These are phyloP conservation scores for Drosophila siamana DNA, from an alignment of 2,888 invertebrate genomes.

Conservation along the genomic window DNA sequence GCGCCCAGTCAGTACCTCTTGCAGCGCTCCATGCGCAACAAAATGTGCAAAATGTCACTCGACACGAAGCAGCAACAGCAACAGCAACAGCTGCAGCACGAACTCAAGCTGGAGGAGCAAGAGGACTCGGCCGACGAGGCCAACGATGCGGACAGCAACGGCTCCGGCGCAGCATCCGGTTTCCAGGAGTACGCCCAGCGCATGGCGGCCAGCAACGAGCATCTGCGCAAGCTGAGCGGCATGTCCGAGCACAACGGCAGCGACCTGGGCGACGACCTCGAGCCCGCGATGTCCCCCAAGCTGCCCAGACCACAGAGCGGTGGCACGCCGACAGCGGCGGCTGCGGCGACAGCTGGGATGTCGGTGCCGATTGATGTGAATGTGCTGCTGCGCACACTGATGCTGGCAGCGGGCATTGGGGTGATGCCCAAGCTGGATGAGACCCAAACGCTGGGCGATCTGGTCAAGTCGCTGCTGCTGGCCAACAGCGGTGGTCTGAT, in stretches of 20 bases:
- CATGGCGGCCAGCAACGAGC: constrained; percentile 64
- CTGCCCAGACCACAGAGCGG: constrained; percentile 38
- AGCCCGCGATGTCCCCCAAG: constrained; percentile 59
- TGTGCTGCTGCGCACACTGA: constrained; percentile 81
- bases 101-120: constrained; percentile 77
- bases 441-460: constrained; percentile 80
- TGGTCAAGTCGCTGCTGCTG: constrained; percentile 81
- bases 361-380: constrained; percentile 70
- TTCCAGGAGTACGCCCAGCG: constrained; percentile 64
- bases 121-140: constrained; percentile 85
- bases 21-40: constrained; percentile 98
- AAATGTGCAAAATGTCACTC: constrained; percentile 92
- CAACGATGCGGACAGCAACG: constrained; percentile 86
- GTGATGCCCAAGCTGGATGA: constrained; percentile 78
- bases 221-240: constrained; percentile 71
- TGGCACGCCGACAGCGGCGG: constrained; percentile 30
- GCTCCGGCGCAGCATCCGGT: constrained; percentile 83
- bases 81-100: constrained; percentile 67
- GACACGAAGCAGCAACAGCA: constrained; percentile 78
- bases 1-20: constrained; percentile 98
- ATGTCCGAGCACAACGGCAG: constrained; percentile 77
- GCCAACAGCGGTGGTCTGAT: constrained; percentile 69
- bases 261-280: constrained; percentile 60
- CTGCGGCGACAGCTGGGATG: constrained; percentile 41
- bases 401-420: constrained; percentile 79